Evolutionary conservation across 1,140 invertebrate genomes (phyloP).

Genomic region (Aphaenogaster floridana): DNA sequence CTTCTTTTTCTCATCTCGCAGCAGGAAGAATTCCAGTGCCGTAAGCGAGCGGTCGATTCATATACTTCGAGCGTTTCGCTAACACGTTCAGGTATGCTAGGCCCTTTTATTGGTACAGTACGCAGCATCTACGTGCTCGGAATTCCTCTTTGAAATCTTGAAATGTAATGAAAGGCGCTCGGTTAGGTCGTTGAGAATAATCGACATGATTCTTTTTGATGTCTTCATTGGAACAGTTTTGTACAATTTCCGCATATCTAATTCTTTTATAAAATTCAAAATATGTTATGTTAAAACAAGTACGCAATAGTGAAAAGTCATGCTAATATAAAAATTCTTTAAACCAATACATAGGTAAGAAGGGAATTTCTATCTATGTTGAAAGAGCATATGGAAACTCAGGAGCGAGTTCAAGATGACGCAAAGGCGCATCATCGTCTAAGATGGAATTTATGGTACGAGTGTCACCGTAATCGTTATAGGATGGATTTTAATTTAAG

Average conservation of each 20-base stretch:
- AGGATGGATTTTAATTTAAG: slow-evolving; percentile 57
- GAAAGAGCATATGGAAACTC: neutral
- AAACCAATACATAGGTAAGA: neutral
- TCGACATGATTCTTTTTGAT: slow-evolving; percentile 10
- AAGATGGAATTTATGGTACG: slow-evolving; percentile 34
- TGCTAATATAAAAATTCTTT: neutral
- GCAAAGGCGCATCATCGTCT: neutral
- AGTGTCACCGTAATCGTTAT: slow-evolving; percentile 44
- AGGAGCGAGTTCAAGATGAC: neutral
- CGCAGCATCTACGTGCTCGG: slow-evolving; percentile 37
- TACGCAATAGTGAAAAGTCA: neutral
- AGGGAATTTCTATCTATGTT: neutral
- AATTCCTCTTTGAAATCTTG: slow-evolving; percentile 48
- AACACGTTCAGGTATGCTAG: slow-evolving; percentile 59
- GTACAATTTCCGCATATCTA: neutral
- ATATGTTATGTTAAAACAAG: neutral
- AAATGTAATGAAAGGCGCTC: slow-evolving; percentile 34
- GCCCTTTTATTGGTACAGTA: slow-evolving; percentile 56
- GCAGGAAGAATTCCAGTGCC: slow-evolving; percentile 40
- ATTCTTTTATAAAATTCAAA: neutral
- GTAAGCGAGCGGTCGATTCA: slow-evolving; percentile 45
- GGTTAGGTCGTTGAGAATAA: slow-evolving; percentile 20
- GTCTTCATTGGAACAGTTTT: slow-evolving; percentile 23
- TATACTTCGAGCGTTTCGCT: slow-evolving; percentile 56
- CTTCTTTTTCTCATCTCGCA: slow-evolving; percentile 34